Evolutionary conservation across 1,140 invertebrate species (phyloP).

Genomic region (Euglossa dilemma): DNA sequence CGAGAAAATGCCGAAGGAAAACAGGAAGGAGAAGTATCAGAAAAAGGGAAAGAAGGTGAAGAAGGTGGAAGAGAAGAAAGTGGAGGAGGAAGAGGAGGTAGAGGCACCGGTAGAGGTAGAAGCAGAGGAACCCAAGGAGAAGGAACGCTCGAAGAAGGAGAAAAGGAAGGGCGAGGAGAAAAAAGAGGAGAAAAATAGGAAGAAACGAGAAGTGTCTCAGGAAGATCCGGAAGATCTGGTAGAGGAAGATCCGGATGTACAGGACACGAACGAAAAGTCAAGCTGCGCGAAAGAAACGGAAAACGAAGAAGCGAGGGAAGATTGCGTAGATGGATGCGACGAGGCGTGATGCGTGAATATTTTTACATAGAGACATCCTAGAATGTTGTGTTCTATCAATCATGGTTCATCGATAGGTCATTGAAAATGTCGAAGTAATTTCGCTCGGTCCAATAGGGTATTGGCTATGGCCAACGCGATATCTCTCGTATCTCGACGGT

Average conservation of each 20-base stretch:
- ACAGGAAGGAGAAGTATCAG: conserved; percentile 43
- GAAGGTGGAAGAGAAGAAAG: background rate
- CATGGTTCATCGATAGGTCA: background rate
- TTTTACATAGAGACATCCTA: background rate
- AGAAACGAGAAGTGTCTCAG: conserved; percentile 28
- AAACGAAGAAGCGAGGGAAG: background rate
- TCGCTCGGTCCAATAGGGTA: background rate
- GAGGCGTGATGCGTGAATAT: background rate
- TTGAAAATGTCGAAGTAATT: background rate
- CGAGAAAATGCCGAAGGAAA: conserved; percentile 9
- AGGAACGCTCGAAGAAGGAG: conserved; percentile 21
- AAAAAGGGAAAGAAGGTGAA: conserved; percentile 7
- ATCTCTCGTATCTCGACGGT: background rate
- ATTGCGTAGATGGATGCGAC: background rate
- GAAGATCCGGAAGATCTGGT: conserved; percentile 17
- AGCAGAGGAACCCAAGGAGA: background rate
- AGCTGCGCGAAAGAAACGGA: background rate
- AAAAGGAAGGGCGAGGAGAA: conserved; percentile 2
- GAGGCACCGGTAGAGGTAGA: conserved; percentile 4
- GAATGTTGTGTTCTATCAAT: background rate
- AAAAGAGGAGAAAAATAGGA: conserved; percentile 15
- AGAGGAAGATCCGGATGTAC: background rate
- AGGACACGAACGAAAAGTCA: background rate
- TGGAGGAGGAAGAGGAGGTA: background rate
- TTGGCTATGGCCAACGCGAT: too few species aligned